Conservation (phyloP, 2,113 vertebrate genomes). For the Dinomys branickii region DNA sequence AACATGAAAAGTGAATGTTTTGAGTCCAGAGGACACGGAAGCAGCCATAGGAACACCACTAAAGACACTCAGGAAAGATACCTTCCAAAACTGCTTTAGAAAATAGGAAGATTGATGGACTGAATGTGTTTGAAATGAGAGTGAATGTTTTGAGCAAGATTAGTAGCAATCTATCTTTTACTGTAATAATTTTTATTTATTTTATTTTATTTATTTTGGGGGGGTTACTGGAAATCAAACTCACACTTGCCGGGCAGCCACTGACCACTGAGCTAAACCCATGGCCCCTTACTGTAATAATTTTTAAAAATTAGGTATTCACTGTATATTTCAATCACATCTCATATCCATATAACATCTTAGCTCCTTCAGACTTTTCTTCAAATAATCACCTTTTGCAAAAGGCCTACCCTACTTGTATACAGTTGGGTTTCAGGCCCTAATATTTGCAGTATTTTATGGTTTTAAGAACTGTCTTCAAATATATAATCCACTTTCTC, state of each 20-base stretch:
- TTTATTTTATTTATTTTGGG: too few relatives aligned
- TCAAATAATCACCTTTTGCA: background rate
- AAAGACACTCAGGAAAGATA: background rate
- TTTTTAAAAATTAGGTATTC: background rate
- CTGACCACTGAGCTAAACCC: too few relatives aligned
- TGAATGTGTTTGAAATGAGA: background rate
- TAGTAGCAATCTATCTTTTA: background rate
- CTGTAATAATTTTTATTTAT: background rate
- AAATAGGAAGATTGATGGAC: background rate
- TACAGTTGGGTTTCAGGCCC: background rate
- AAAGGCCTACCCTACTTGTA: background rate
- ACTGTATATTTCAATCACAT: background rate
- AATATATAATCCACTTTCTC: background rate
- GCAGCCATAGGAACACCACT: background rate
- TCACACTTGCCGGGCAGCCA: too few relatives aligned
- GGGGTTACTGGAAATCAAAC: too few relatives aligned
- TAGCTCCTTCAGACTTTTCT: slow-evolving; percentile 3
- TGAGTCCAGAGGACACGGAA: background rate
- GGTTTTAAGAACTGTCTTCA: background rate
- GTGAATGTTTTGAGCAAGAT: background rate
- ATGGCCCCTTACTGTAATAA: too few relatives aligned
- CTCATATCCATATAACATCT: background rate
- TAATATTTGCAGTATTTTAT: background rate
- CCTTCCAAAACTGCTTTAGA: background rate
- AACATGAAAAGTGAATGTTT: background rate